Conservation (phyloP, 2,797 vertebrate genomes). For the Sphenopsis melanotis region DNA sequence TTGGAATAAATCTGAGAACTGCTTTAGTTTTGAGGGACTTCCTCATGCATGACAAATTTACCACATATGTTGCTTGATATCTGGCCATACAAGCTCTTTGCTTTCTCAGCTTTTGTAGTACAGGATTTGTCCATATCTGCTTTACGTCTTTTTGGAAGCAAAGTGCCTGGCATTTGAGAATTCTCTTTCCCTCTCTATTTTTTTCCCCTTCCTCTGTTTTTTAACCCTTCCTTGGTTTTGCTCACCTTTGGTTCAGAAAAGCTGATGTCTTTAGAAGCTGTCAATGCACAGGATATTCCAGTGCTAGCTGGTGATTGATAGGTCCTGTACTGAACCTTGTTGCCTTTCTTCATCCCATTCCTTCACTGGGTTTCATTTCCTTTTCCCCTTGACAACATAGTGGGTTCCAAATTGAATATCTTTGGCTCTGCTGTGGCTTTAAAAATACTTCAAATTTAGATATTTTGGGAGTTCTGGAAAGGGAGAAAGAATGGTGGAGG, state of each 20-base stretch:
- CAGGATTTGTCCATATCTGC: background rate
- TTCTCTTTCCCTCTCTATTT: background rate
- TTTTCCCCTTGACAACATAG: constrained; percentile 37
- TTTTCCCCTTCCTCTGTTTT: background rate
- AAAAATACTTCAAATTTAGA: constrained; percentile 30
- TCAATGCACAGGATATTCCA: constrained; percentile 15
- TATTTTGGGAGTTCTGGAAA: background rate
- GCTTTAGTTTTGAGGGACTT: background rate
- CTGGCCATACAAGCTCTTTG: background rate
- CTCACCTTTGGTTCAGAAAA: constrained; percentile 24
- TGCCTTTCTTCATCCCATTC: constrained; percentile 45
- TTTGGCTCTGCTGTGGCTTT: constrained; percentile 39
- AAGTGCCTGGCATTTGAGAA: background rate
- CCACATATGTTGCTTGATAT: background rate
- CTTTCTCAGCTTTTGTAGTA: background rate
- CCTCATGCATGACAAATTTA: background rate
- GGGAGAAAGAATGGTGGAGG: background rate
- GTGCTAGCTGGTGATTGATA: constrained; percentile 36
- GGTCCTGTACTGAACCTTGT: background rate
- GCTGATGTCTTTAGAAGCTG: background rate
- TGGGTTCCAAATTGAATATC: constrained; percentile 13
- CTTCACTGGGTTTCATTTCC: constrained; percentile 58
- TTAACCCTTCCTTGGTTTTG: background rate
- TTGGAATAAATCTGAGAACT: background rate
- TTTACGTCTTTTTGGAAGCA: background rate